phyloP scores from a whole-genome alignment of 35 echinoderm and acorn worm species.

The Amphiura filiformis region DNA sequence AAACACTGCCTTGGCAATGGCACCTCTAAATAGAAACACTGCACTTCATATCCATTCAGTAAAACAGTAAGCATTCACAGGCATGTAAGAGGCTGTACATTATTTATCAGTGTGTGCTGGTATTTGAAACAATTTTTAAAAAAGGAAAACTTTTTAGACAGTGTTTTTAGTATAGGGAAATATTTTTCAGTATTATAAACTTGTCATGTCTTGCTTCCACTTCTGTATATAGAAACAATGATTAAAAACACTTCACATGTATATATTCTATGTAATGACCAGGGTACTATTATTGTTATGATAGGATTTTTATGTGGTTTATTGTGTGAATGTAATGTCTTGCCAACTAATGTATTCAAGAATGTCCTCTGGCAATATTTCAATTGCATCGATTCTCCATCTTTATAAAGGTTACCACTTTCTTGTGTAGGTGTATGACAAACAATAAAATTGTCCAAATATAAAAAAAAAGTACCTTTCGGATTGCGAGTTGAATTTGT shows the following conservation, averaged over 20 bases:
- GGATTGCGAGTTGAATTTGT: too few relatives aligned
- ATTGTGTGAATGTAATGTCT: neutral
- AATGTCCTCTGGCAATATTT: too few relatives aligned
- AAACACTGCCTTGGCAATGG: neutral
- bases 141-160: neutral
- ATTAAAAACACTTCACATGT: neutral
- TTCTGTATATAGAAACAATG: neutral
- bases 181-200: slow-evolving; percentile 8
- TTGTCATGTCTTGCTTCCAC: slow-evolving; percentile 12
- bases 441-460: too few relatives aligned
- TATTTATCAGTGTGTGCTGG: slow-evolving; percentile 7
- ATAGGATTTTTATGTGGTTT: neutral
- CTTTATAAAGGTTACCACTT: too few relatives aligned
- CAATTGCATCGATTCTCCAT: too few relatives aligned
- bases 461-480: too few relatives aligned
- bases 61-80: neutral
- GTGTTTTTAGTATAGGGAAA: slow-evolving; percentile 12
- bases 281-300: slow-evolving; percentile 1
- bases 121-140: slow-evolving; percentile 6
- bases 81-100: neutral
- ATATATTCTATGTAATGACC: neutral
- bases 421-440: too few relatives aligned
- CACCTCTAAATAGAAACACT: neutral
- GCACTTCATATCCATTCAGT: neutral
- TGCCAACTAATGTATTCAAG: neutral